Evolutionary conservation across 2,797 vertebrate species (phyloP), one percentile per base, ranked within the genome.

Genomic region (Coranthus polyacanthus): DNA sequence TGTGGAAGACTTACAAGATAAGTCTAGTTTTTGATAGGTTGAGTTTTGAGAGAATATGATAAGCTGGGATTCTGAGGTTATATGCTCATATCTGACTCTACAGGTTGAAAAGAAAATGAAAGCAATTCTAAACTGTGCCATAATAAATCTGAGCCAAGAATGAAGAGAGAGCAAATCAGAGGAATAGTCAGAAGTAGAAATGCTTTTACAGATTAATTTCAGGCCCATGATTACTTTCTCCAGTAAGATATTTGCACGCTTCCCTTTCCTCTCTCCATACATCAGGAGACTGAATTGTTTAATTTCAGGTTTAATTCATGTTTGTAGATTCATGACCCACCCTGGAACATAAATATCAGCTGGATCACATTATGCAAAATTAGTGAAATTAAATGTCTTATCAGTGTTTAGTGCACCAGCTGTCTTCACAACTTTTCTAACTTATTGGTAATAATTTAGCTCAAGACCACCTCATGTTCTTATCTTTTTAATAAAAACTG

Each of bases 1-100:
- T 73, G 76, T 54, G 47, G 42, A 16, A 75, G 64, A 72, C 81
- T 54, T 68, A 55, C 74, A 60, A 78, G 85, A 88, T 85, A 89
- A 83, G 67, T 44, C 53, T 3, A 20, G 4, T 41, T 57, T 72
- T 72, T 72, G 77, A 86, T 66, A 65, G 65, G 52, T 37, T 2
- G 39, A 65, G 59, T 75, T 88, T 79, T 75, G 64, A 81, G 63
- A 65, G 60, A 68, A 42, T 68, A 65, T 9, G 79, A 82, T 85
- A 83, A 81, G 50, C 36, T 12, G 12, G 8, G 64, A 43, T 68
- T 83, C 79, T 37, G 20, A 54, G 5, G 49, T 75, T 73, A 52
- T 46, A 38, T 29, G 22, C 17, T 16, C 37, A 22, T 64, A 60
- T 74, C 63, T 53, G 57, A 67, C 41, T 50, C 37, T 15, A 43